Evolutionary conservation across 2,113 vertebrate species (phyloP).

Genomic region (Onychostruthus taczanowskii): DNA sequence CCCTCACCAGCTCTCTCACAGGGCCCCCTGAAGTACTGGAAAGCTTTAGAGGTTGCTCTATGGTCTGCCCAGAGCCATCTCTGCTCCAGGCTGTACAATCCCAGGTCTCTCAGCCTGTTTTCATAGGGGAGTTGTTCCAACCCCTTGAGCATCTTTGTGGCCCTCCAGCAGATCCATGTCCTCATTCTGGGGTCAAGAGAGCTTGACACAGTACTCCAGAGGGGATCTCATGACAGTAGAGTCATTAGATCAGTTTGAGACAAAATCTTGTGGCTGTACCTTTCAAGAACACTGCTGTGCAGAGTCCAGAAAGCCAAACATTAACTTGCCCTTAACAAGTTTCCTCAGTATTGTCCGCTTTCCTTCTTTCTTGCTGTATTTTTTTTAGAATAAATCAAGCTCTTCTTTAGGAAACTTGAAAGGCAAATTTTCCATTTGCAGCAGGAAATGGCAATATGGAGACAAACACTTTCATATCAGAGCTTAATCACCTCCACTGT

Average conservation of each 20-base stretch:
- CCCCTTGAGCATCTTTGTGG: not conserved
- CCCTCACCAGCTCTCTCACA: not conserved
- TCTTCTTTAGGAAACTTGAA: not conserved
- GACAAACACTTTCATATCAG: not conserved
- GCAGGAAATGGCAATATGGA: not conserved
- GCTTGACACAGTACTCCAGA: not conserved
- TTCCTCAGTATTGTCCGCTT: not conserved
- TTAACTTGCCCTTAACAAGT: not conserved
- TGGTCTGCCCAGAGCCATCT: not conserved
- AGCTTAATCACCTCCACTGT: not conserved
- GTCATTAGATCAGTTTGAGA: not conserved
- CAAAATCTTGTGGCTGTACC: not conserved
- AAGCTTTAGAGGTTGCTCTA: not conserved
- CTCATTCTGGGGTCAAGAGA: not conserved
- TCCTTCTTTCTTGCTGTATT: not conserved
- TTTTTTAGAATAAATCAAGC: not conserved
- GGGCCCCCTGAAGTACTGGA: not conserved
- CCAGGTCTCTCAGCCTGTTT: not conserved
- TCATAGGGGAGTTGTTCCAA: not conserved
- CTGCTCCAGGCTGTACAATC: not conserved
- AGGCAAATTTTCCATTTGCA: not conserved
- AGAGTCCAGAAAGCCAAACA: not conserved
- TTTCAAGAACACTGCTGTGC: not conserved
- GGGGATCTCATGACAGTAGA: not conserved
- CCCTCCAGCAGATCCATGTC: not conserved